Conservation (phyloP, 2,888 invertebrate genomes). For the Amiota communis region DNA sequence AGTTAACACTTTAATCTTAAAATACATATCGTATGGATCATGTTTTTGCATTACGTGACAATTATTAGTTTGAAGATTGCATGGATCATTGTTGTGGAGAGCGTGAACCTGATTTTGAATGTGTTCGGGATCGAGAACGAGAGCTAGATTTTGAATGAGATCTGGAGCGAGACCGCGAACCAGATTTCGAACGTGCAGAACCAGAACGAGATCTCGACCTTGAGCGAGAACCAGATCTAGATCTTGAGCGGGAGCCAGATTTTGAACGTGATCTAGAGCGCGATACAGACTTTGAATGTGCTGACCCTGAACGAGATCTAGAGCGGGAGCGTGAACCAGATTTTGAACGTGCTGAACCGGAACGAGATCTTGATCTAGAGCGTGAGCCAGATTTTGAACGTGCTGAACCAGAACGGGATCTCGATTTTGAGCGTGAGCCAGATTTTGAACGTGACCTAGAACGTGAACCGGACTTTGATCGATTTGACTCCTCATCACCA, state of each 20-base stretch:
- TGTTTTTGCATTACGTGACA: no score
- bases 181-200: constrained; percentile 31
- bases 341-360: constrained; percentile 14
- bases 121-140: constrained; percentile 49
- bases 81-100: constrained; percentile 49
- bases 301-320: constrained; percentile 1
- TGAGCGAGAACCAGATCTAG: constrained; percentile 27
- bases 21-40: no score
- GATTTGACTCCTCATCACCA: constrained; percentile 53
- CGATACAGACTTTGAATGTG: background rate
- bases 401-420: background rate
- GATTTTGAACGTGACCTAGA: constrained; percentile 34
- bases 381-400: constrained; percentile 37
- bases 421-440: constrained; percentile 45
- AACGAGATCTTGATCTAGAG: constrained; percentile 37
- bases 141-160: constrained; percentile 59
- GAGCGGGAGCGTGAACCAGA: constrained; percentile 46
- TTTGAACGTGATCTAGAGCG: constrained; percentile 59
- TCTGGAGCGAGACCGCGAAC: constrained; percentile 42
- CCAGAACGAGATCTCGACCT: background rate
- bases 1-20: no score
- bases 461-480: constrained; percentile 47
- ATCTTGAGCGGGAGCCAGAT: constrained; percentile 29
- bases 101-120: constrained; percentile 63
- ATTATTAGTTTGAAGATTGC: no score